Evolutionary conservation across 2,888 invertebrate genomes (phyloP).

Genomic region (Xanthostigma xanthostigma): DNA sequence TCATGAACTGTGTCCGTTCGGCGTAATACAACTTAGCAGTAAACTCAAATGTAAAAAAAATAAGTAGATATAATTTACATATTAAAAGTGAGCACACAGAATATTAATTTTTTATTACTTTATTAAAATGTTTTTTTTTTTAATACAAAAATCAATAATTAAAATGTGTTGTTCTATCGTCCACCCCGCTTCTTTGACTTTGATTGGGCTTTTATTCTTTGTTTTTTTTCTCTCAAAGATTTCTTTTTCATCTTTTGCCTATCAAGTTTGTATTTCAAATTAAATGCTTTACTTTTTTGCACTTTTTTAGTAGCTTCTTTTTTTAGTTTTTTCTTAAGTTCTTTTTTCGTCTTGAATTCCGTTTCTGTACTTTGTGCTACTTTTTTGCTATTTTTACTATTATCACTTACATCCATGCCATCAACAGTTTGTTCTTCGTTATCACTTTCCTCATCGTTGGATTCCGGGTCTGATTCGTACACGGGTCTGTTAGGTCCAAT

Average conservation of each 20-base stretch:
- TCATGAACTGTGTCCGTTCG: constrained; percentile 62
- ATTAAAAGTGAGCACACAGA: background rate
- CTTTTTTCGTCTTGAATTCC: constrained; percentile 39
- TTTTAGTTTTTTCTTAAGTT: constrained; percentile 52
- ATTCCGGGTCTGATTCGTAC: constrained; percentile 15
- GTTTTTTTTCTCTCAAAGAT: constrained; percentile 31
- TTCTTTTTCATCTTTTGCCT: constrained; percentile 54
- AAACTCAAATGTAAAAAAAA: background rate
- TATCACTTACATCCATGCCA: constrained; percentile 34
- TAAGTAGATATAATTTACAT: background rate
- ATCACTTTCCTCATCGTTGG: constrained; percentile 18
- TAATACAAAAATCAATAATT: constrained; percentile 7
- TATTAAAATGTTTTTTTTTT: background rate
- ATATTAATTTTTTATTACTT: background rate
- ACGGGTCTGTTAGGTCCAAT: constrained; percentile 52
- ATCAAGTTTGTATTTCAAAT: constrained; percentile 58
- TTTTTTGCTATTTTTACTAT: constrained; percentile 24
- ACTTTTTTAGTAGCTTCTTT: constrained; percentile 56
- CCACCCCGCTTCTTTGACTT: constrained; percentile 30
- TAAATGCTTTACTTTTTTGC: constrained; percentile 62
- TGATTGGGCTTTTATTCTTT: constrained; percentile 22
- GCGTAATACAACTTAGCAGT: constrained; percentile 13
- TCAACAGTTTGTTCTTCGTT: constrained; percentile 22
- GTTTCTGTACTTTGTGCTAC: constrained; percentile 23
- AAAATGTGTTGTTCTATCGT: constrained; percentile 17